phyloP scores from a whole-genome alignment of 1,140 invertebrate genomes.

The Psilanteris sp. region DNA sequence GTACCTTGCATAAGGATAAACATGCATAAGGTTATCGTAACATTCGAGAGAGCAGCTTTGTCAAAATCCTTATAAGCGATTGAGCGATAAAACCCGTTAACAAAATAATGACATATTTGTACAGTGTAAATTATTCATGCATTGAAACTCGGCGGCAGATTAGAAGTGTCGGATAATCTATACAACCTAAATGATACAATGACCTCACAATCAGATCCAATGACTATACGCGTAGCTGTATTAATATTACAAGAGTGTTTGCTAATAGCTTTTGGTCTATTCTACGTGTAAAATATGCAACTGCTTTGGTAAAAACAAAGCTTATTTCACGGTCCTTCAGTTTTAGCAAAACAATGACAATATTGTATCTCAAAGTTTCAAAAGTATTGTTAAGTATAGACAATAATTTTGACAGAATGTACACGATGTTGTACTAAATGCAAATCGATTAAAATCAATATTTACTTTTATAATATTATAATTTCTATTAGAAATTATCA shows the following conservation, averaged over 20 bases:
- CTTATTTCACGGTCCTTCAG: no score
- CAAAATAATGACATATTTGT: constrained; percentile 59
- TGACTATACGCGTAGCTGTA: constrained; percentile 4
- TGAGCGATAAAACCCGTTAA: constrained; percentile 57
- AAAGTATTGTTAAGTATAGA: no score
- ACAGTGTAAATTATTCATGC: constrained; percentile 57
- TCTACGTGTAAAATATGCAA: neutral
- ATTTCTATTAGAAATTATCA: no score
- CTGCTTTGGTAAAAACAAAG: neutral
- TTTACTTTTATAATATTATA: no score
- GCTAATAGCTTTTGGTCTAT: constrained; percentile 3
- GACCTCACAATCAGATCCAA: constrained; percentile 44
- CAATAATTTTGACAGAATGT: no score
- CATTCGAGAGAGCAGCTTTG: constrained; percentile 26
- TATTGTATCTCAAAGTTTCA: no score
- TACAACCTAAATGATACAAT: constrained; percentile 54
- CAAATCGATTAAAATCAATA: no score
- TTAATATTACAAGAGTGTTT: constrained; percentile 18
- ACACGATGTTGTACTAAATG: no score
- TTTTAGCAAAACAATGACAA: no score
- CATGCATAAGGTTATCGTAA: constrained; percentile 11
- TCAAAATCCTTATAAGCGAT: constrained; percentile 51
- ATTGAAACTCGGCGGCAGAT: constrained; percentile 30
- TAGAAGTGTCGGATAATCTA: constrained; percentile 50
- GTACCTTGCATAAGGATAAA: constrained; percentile 29